These are phyloP conservation scores for Echiichthys vipera DNA, from an alignment of 2,797 vertebrate genomes.

Conservation along the genomic window DNA sequence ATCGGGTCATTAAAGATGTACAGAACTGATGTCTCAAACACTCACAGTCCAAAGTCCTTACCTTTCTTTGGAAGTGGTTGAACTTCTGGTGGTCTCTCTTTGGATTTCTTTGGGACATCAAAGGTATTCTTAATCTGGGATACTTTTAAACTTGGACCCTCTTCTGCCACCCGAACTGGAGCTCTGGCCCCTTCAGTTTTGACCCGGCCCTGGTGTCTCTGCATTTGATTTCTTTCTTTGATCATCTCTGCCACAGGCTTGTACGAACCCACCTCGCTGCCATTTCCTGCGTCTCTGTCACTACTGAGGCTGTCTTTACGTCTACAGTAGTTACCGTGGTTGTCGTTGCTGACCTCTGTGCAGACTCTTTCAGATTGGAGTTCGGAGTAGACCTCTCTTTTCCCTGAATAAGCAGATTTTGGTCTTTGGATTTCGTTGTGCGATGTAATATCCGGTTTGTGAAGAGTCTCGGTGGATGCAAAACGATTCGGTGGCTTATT, in stretches of 20 bases:
- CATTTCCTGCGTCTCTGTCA: constrained; percentile 32
- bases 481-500: constrained; percentile 60
- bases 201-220: constrained; percentile 53
- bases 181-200: constrained; percentile 60
- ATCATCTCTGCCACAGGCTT: constrained; percentile 80
- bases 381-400: constrained; percentile 36
- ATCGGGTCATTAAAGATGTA: not conserved
- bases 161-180: constrained; percentile 52
- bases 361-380: constrained; percentile 19
- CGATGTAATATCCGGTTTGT: constrained; percentile 34
- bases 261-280: constrained; percentile 59
- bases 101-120: constrained; percentile 80
- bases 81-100: constrained; percentile 69
- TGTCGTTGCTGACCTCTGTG: constrained; percentile 19
- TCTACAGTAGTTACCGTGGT: not conserved
- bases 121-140: constrained; percentile 81
- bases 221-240: constrained; percentile 76
- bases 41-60: constrained; percentile 19
- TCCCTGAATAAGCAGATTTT: constrained; percentile 35
- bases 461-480: constrained; percentile 47
- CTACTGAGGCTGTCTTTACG: constrained; percentile 19
- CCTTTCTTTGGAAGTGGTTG: constrained; percentile 78
- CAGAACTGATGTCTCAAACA: not conserved
- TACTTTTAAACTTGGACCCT: constrained; percentile 73
- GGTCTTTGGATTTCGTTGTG: constrained; percentile 41